phyloP scores from a whole-genome alignment of 2,888 invertebrate genomes.

The Auanema sp. region DNA sequence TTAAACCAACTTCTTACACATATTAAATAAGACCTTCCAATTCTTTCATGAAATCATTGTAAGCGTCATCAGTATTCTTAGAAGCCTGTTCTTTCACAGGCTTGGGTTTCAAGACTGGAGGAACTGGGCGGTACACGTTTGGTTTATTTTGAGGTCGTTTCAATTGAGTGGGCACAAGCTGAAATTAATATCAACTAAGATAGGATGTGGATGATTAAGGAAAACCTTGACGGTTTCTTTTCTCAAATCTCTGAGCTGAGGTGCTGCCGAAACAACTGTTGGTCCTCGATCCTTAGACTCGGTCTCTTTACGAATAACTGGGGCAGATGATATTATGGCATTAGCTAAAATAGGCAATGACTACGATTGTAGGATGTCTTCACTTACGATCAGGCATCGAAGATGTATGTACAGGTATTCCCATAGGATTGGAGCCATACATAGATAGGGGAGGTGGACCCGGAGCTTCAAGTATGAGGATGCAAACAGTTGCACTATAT shows the following conservation, averaged over 20 bases:
- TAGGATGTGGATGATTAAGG: background rate
- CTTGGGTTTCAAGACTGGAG: conserved; percentile 10
- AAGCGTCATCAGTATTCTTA: conserved; percentile 87
- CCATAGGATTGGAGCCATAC: conserved; percentile 33
- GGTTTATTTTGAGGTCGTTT: conserved; percentile 73
- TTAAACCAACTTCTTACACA: background rate
- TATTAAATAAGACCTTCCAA: conserved; percentile 87
- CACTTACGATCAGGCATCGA: conserved; percentile 5
- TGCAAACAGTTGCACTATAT: background rate
- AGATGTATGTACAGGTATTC: conserved; percentile 20
- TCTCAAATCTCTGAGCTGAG: conserved; percentile 77
- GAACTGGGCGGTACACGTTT: conserved; percentile 13
- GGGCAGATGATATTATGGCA: conserved; percentile 36
- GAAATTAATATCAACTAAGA: conserved; percentile 4
- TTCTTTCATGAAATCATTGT: conserved; percentile 97
- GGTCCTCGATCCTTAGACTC: conserved; percentile 6
- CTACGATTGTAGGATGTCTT: too few relatives aligned
- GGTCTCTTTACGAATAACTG: conserved; percentile 24
- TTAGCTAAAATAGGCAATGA: conserved; percentile 20
- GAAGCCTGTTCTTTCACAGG: conserved; percentile 32
- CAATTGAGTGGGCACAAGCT: conserved; percentile 74
- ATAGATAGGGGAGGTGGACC: conserved; percentile 34
- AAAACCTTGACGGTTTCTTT: conserved; percentile 77
- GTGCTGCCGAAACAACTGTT: conserved; percentile 77
- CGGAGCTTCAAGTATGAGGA: conserved; percentile 11